Base-by-base conservation (phyloP, 2,888 invertebrate species). In the Dicyrtoma fusca region DNA sequence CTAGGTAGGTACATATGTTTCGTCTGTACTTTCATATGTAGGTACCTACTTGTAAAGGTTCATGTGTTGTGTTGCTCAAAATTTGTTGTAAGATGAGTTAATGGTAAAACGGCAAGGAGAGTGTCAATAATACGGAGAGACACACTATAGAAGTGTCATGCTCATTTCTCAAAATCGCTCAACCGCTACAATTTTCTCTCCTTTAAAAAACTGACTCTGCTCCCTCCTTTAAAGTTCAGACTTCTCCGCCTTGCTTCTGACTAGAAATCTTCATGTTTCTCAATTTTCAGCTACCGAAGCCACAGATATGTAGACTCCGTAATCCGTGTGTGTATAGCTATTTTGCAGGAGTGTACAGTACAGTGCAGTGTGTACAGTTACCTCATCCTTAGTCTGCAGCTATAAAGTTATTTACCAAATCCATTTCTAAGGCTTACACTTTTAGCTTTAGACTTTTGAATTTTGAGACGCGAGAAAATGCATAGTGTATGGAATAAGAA, bases 161-260 rank as follows among this genome's bases (percentile, higher is more conserved):
- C 74, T 76, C 73, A 76, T 76, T 71, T 74, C 74, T 76, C 74
- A 76, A 64, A 65, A 69, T 74, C 74, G 59, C 69, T 74, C 69
- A 71, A 71, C 72, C 74, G n/a, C 65, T 26, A 21, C 51, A 34
- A 34, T 34, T 34, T 34, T 34, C 34, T 34, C 3, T 34, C 4
- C 42, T 61, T 42, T 59, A 59, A 59, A 26, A 59, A 59, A 59
- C 59, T 11, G 1, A 6, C n/a, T n/a, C n/a, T n/a, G n/a, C n/a
- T 59, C 23, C 59, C 26, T 59, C 10, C 59, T 34, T 59, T 4
- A 4, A 8, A 6, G 3, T 59, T 34, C 8, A 5, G 4, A 34
- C 3, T 34, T 34, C 8, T 34, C 34, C 3, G 34, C 34, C n/a
- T n/a, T n/a, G 34, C 34, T 34, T 34, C 34, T 34, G 34, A 34